Conservation (phyloP, 2,113 vertebrate species). For the Apodemus sylvaticus region DNA sequence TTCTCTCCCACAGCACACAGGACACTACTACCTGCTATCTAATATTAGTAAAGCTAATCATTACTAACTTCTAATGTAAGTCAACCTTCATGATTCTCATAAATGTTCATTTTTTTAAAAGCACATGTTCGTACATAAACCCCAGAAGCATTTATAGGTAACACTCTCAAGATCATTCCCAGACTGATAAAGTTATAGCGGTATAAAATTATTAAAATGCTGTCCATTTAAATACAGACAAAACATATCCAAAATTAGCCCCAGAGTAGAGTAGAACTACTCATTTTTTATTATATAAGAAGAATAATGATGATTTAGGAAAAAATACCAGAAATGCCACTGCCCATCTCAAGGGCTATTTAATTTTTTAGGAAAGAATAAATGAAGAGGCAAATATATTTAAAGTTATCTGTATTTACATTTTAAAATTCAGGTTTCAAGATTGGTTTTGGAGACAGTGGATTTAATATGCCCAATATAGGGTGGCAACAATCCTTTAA, state of each 20-base stretch:
- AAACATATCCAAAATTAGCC: not conserved
- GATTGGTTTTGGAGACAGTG: not conserved
- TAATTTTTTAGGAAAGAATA: not conserved
- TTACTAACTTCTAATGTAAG: not conserved
- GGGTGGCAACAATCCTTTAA: not conserved
- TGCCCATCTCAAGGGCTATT: no score
- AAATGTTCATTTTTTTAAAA: not conserved
- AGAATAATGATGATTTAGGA: not conserved
- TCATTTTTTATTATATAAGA: not conserved
- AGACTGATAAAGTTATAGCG: not conserved
- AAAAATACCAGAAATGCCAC: not conserved
- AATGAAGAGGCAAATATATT: not conserved
- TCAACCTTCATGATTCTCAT: not conserved
- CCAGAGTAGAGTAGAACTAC: not conserved
- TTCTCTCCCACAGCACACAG: not conserved
- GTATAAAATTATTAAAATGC: not conserved
- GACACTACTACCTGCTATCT: not conserved
- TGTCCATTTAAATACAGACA: not conserved
- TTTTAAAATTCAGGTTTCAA: not conserved
- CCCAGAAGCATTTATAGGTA: not conserved
- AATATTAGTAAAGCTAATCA: not conserved
- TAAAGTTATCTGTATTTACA: not conserved
- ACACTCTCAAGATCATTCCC: not conserved
- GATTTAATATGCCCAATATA: not conserved
- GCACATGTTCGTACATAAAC: not conserved